These are phyloP conservation scores for Arctopsyche grandis DNA, from an alignment of 1,140 invertebrate genomes.

Conservation along the genomic window DNA sequence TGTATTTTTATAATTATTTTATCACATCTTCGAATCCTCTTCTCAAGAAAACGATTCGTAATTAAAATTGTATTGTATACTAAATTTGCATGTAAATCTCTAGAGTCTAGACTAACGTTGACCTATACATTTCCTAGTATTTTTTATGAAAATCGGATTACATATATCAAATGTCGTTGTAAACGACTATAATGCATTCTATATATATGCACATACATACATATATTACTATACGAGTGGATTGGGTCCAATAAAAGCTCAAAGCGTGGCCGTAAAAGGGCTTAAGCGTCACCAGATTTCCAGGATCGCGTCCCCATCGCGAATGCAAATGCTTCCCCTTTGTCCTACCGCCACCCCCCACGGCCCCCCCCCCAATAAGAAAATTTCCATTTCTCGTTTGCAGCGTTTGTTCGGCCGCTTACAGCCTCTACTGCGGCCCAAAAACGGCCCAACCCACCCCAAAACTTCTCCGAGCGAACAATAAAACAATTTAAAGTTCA, in stretches of 20 bases:
- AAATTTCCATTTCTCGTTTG: slow-evolving; percentile 47
- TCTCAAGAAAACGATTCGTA: no score
- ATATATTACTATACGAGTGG: background rate
- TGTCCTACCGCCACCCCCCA: background rate
- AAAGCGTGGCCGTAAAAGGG: background rate
- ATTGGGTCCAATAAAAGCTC: slow-evolving; percentile 14
- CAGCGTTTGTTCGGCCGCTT: slow-evolving; percentile 35
- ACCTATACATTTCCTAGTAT: no score
- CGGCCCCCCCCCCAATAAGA: slow-evolving; percentile 29
- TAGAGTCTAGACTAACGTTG: no score
- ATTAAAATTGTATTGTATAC: no score
- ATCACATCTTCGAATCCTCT: no score
- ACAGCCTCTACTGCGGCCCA: background rate
- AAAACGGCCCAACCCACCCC: background rate
- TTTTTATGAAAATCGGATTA: no score
- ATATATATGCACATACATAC: no score
- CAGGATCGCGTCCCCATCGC: slow-evolving; percentile 22
- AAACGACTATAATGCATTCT: no score
- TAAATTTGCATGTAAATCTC: no score
- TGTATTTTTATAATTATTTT: no score
- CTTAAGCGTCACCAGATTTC: slow-evolving; percentile 13
- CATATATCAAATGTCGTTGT: no score
- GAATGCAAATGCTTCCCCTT: slow-evolving; percentile 35
- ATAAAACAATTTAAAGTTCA: slow-evolving; percentile 47
- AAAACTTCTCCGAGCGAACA: slow-evolving; percentile 26